Percentiles rank a stretch among this genome's conserved stretches.
phyloP scores from a whole-genome alignment of 2,888 invertebrate genomes.

The Rotaria macrura region DNA sequence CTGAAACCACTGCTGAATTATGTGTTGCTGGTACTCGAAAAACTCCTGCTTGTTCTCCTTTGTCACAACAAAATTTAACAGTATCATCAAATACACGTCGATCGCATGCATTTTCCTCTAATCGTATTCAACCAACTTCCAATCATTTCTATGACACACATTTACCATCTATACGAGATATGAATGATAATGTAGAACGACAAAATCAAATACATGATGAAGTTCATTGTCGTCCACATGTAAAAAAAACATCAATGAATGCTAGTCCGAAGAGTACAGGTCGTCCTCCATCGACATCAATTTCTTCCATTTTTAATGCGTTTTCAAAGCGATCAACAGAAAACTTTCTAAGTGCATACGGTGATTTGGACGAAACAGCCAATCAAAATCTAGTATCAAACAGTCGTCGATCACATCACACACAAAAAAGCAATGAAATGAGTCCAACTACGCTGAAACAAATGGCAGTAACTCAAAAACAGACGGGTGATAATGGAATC shows the following conservation, averaged over 20 bases:
- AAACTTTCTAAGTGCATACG: neutral
- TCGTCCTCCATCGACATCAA: neutral
- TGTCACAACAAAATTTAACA: neutral
- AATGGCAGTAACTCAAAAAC: neutral
- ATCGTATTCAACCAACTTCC: neutral
- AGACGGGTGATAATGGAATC: neutral
- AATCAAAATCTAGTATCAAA: neutral
- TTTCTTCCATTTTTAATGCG: neutral
- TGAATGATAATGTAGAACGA: neutral
- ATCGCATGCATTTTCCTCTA: neutral
- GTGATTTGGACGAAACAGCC: neutral
- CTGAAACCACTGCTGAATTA: constrained; percentile 6
- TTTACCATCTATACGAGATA: neutral
- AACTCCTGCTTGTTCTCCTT: neutral
- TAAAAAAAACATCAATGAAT: neutral
- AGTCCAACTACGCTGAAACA: neutral
- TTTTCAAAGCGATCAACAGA: neutral
- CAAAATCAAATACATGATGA: neutral
- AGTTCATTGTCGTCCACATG: neutral
- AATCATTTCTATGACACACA: neutral
- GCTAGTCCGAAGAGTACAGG: neutral
- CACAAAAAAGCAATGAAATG: neutral
- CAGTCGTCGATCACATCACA: neutral
- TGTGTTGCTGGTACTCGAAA: neutral
- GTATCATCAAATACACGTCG: neutral